A percentile compares a stretch with the other conserved stretches of the same genome.
Evolutionary conservation across 1,140 invertebrate genomes (phyloP).

Genomic region (Papilio xuthus): DNA sequence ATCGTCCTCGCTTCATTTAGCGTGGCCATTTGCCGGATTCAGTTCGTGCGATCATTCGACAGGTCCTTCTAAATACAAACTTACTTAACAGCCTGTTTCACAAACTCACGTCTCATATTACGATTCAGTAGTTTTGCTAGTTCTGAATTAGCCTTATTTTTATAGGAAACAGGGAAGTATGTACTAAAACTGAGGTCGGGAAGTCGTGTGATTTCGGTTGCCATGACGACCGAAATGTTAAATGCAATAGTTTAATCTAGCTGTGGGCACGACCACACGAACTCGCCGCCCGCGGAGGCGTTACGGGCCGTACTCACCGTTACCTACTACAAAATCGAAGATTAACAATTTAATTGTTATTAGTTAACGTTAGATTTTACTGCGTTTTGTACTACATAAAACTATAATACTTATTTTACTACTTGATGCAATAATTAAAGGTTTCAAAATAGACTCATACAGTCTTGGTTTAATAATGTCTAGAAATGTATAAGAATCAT

Average conservation of each 20-base stretch:
- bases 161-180: slow-evolving; percentile 45
- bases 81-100: slow-evolving; percentile 48
- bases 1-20: slow-evolving; percentile 38
- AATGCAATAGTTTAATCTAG: slow-evolving; percentile 69
- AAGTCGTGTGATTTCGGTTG: slow-evolving; percentile 52
- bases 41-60: slow-evolving; percentile 53
- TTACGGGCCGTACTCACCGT: slow-evolving; percentile 47
- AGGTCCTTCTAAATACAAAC: slow-evolving; percentile 47
- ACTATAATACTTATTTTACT: too few species aligned
- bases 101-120: slow-evolving; percentile 46
- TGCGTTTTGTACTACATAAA: too few species aligned
- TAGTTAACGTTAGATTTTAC: not conserved
- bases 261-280: slow-evolving; percentile 73
- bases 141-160: slow-evolving; percentile 33
- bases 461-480: too few species aligned
- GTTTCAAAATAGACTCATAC: too few species aligned
- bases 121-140: not conserved
- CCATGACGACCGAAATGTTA: slow-evolving; percentile 61
- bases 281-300: slow-evolving; percentile 61
- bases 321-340: not conserved
- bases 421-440: too few species aligned
- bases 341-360: slow-evolving; percentile 32
- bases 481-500: too few species aligned
- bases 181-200: slow-evolving; percentile 50
- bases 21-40: slow-evolving; percentile 41